Percentiles rank a stretch among this genome's conserved stretches.
These are phyloP conservation scores for Plodia interpunctella DNA, from an alignment of 1,140 invertebrate species.

Conservation along the genomic window DNA sequence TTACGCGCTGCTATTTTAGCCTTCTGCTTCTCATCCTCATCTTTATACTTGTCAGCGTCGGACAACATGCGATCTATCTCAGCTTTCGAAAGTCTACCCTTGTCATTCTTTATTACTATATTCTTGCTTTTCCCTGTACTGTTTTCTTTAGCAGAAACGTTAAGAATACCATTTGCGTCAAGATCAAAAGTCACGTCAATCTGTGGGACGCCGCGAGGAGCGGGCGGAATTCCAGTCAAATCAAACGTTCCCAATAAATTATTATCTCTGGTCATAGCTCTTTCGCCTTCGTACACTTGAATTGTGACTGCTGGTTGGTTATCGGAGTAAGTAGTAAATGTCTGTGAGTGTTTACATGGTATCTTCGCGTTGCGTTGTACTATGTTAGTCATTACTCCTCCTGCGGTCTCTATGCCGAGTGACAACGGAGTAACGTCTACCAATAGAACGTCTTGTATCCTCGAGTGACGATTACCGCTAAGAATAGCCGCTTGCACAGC, in stretches of 20 bases:
- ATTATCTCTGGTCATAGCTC: conserved; percentile 88
- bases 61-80: conserved; percentile 94
- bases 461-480: conserved; percentile 76
- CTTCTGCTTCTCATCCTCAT: conserved; percentile 82
- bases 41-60: conserved; percentile 84
- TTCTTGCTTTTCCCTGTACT: conserved; percentile 87
- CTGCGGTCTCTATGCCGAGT: conserved; percentile 79
- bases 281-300: conserved; percentile 83
- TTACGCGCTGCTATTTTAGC: conserved; percentile 86
- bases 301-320: conserved; percentile 84
- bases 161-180: conserved; percentile 85
- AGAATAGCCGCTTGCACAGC: conserved; percentile 73
- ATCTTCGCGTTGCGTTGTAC: conserved; percentile 79
- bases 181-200: conserved; percentile 84
- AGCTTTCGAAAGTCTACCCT: conserved; percentile 91
- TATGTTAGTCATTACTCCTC: conserved; percentile 81
- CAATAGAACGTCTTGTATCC: conserved; percentile 75
- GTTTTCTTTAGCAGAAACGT: conserved; percentile 78
- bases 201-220: conserved; percentile 86
- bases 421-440: conserved; percentile 78
- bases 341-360: conserved; percentile 80
- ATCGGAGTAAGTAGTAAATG: conserved; percentile 82
- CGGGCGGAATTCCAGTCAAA: conserved; percentile 88
- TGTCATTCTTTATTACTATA: conserved; percentile 95
- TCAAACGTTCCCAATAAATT: conserved; percentile 87